phyloP scores from a whole-genome alignment of 2,113 vertebrate species.

The Gadus macrocephalus region DNA sequence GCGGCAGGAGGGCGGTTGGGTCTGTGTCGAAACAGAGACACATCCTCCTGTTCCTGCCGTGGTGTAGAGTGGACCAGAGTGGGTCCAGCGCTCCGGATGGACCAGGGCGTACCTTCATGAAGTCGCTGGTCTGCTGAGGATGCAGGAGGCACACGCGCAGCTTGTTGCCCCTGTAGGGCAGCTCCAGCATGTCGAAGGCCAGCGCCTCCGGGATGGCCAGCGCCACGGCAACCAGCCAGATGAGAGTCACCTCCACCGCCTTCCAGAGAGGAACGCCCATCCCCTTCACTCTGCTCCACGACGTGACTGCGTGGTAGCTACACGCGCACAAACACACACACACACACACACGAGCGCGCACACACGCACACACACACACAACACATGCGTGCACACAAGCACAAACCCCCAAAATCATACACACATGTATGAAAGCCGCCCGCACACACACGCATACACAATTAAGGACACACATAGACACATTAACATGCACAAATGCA shows the following conservation, averaged over 20 bases:
- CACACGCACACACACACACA: not conserved
- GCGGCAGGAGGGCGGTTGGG: too few species aligned
- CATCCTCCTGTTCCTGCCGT: not conserved
- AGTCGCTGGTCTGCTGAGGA: slow-evolving; percentile 72
- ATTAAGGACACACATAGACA: too few species aligned
- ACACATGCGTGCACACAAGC: not conserved
- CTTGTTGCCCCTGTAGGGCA: slow-evolving; percentile 76
- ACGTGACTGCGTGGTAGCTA: slow-evolving; percentile 87
- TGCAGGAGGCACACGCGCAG: slow-evolving; percentile 81
- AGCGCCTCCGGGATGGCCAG: slow-evolving; percentile 83
- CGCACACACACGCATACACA: not conserved
- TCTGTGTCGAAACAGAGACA: not conserved
- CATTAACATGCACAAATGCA: not conserved
- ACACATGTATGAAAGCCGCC: too few species aligned
- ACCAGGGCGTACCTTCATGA: slow-evolving; percentile 72
- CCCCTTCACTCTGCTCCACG: slow-evolving; percentile 89
- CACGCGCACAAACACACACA: not conserved
- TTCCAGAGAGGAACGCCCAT: slow-evolving; percentile 90
- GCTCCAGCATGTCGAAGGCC: slow-evolving; percentile 82
- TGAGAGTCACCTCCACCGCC: slow-evolving; percentile 79
- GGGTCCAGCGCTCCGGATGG: not conserved
- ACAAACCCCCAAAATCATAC: too few species aligned
- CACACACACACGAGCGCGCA: not conserved
- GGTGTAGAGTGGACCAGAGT: not conserved
- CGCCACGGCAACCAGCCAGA: slow-evolving; percentile 80